Evolutionary conservation across 1,140 invertebrate genomes (phyloP).

Genomic region (Harlomillsia oculata): DNA sequence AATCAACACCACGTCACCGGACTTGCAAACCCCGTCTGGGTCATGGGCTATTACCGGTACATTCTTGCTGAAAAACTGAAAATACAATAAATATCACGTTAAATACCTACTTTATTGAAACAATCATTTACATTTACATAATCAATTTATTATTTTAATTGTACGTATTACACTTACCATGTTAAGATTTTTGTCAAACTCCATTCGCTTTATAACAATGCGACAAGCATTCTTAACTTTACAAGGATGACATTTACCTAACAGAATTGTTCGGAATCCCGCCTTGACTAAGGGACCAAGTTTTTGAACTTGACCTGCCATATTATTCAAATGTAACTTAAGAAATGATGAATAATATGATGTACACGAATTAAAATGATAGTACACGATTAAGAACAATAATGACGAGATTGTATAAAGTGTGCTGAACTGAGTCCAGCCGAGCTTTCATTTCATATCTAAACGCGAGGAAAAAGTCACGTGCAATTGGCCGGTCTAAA

Average conservation of each 20-base stretch:
- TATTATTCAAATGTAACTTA: no score
- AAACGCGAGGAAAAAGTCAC: no score
- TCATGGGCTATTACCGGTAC: constrained; percentile 64
- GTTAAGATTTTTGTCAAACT: constrained; percentile 55
- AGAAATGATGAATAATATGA: no score
- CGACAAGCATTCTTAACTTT: constrained; percentile 63
- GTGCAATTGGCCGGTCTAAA: no score
- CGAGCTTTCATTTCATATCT: no score
- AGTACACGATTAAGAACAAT: no score
- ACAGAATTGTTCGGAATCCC: constrained; percentile 37
- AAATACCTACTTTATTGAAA: constrained; percentile 1
- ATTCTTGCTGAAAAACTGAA: constrained; percentile 65
- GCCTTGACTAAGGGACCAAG: no score
- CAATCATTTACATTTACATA: constrained; percentile 15
- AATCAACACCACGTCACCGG: constrained; percentile 69
- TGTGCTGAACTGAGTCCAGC: no score
- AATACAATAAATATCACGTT: constrained; percentile 37
- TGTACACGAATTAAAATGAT: no score
- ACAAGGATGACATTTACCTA: constrained; percentile 62
- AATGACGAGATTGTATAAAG: no score
- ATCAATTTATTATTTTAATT: constrained; percentile 31
- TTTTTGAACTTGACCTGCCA: no score
- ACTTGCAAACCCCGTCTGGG: constrained; percentile 62
- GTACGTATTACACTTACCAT: constrained; percentile 50
- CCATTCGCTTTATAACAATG: constrained; percentile 58